Percentiles rank a stretch among this genome's conserved stretches.
Conservation (phyloP, 2,888 invertebrate genomes). For the Oxycera nigricornis region DNA sequence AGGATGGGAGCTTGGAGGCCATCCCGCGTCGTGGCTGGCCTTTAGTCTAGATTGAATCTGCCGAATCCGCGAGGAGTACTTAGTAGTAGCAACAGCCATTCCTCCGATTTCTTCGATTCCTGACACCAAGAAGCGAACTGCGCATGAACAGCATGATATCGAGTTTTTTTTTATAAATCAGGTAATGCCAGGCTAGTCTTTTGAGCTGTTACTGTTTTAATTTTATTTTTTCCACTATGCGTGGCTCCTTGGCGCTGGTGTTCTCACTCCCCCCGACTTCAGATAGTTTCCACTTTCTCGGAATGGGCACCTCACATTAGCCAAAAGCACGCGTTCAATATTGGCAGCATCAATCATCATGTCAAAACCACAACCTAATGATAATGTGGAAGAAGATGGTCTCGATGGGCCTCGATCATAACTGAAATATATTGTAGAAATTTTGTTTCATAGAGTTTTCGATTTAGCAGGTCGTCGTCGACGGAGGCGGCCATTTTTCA, state of each 20-base stretch:
- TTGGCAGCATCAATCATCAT: slow-evolving; percentile 53
- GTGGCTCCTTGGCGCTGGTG: neutral
- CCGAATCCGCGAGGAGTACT: neutral
- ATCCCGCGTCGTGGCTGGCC: neutral
- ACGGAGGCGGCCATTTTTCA: slow-evolving; percentile 22
- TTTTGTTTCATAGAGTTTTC: slow-evolving; percentile 22
- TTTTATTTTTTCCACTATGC: slow-evolving; percentile 3
- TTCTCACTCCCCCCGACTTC: neutral
- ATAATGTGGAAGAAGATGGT: slow-evolving; percentile 32
- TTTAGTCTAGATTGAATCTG: slow-evolving; percentile 1
- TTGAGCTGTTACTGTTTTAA: neutral
- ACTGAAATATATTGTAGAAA: neutral
- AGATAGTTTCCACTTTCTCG: slow-evolving; percentile 13
- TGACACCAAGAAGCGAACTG: neutral
- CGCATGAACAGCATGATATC: slow-evolving; percentile 31
- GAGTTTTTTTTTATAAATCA: neutral
- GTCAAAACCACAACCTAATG: slow-evolving; percentile 49
- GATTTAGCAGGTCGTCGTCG: slow-evolving; percentile 24
- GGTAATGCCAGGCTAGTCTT: neutral
- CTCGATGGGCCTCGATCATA: neutral
- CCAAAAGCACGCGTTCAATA: slow-evolving; percentile 51
- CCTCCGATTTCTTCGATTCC: neutral
- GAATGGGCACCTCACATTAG: slow-evolving; percentile 22
- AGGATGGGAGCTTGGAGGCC: neutral
- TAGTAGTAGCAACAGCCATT: slow-evolving; percentile 6